phyloP scores from a whole-genome alignment of 1,140 invertebrate species.

The Macrocentrus cingulum region DNA sequence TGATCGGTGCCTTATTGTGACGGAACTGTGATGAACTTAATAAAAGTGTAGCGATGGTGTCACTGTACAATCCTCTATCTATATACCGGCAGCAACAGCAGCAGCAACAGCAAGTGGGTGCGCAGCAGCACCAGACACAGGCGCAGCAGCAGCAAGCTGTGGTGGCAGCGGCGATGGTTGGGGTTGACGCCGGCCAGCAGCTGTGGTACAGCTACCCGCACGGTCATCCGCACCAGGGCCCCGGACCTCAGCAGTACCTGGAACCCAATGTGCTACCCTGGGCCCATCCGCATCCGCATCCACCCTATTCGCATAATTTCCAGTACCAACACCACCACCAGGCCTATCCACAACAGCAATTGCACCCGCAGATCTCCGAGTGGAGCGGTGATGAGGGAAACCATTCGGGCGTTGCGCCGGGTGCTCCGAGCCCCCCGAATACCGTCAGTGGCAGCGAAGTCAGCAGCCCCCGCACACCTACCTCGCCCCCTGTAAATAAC shows the following conservation, averaged over 20 bases:
- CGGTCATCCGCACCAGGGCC: constrained; percentile 33
- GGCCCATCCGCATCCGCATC: constrained; percentile 40
- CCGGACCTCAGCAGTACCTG: constrained; percentile 37
- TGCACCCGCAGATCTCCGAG: constrained; percentile 20
- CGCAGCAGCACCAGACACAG: constrained; percentile 21
- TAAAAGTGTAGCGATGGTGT: constrained; percentile 29
- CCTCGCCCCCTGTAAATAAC: constrained; percentile 38
- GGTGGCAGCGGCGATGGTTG: constrained; percentile 21
- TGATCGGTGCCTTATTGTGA: too few species aligned
- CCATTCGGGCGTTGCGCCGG: constrained; percentile 30
- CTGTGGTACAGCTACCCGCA: constrained; percentile 16
- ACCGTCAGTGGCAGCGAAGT: constrained; percentile 69
- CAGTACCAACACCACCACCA: constrained; percentile 42
- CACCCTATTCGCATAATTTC: constrained; percentile 43
- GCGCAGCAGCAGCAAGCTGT: constrained; percentile 24
- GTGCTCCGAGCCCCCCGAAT: constrained; percentile 63
- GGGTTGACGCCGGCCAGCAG: constrained; percentile 16
- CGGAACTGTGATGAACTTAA: too few species aligned
- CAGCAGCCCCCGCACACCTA: constrained; percentile 63
- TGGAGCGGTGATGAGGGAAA: constrained; percentile 46
- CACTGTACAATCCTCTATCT: constrained; percentile 38
- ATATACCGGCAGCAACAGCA: constrained; percentile 39
- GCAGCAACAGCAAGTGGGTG: constrained; percentile 7
- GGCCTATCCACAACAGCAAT: constrained; percentile 22
- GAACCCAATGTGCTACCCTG: constrained; percentile 31